A percentile compares a stretch with the other conserved stretches of the same genome.
Evolutionary conservation across 2,113 vertebrate species (phyloP).

Genomic region (Pluvialis apricaria): DNA sequence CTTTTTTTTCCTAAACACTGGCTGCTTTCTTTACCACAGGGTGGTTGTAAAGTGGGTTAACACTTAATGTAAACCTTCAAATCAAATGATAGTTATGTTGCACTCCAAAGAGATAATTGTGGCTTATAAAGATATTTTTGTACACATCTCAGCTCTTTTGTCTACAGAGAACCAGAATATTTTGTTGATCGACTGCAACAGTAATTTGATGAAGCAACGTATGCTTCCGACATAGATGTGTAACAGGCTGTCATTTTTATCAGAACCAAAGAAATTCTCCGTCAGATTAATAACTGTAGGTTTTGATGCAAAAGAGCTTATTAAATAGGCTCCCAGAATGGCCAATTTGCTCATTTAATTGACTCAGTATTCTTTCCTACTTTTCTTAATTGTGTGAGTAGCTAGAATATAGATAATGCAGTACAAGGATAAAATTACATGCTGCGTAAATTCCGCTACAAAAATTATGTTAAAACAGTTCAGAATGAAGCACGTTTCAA

Average conservation of each 20-base stretch:
- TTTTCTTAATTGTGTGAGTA: constrained; percentile 3
- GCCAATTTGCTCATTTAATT: constrained; percentile 23
- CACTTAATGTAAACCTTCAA: neutral
- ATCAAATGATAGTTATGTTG: neutral
- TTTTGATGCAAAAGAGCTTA: neutral
- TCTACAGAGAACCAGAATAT: neutral
- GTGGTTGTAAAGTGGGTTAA: neutral
- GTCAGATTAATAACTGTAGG: neutral
- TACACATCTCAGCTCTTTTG: neutral
- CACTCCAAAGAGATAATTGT: neutral
- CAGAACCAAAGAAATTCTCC: neutral
- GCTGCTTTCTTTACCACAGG: neutral
- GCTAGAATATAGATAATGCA: neutral
- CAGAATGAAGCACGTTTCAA: neutral
- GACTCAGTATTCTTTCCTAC: neutral
- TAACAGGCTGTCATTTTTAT: neutral
- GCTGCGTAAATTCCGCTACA: neutral
- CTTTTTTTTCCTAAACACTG: neutral
- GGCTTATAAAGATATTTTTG: neutral
- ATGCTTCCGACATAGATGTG: neutral
- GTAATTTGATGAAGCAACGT: neutral
- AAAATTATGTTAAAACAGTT: neutral
- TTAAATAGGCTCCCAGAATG: neutral
- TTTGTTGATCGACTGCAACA: neutral
- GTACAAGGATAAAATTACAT: neutral